Base-by-base conservation (phyloP, 2,797 vertebrate genomes). In the Podarcis lilfordi region DNA sequence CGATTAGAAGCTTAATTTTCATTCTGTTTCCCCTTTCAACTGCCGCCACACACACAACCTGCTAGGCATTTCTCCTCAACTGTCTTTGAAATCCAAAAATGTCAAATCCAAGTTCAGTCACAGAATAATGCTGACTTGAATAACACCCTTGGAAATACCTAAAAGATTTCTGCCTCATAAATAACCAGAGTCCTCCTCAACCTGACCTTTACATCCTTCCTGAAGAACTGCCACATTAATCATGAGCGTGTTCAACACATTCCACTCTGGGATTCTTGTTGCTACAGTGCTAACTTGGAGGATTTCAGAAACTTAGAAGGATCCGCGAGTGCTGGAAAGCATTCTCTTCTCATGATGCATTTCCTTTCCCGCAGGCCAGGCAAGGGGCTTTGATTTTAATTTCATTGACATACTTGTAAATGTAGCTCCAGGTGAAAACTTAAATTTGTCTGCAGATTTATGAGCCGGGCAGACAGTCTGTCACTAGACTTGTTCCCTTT, bases 391-490 rank as follows among this genome's bases (percentile, higher is more conserved):
- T 91, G 91, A 94, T 92, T 92, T 92, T 94, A 92, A 90, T 91
- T 94, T 95, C 92, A 92, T 3, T 93, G 89, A 93, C 95, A 93
- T 71, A 74, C 86, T 94, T 50, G 91, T 89, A 94, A 96, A 96
- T 89, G 89, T 55, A 0, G 13, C 93, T 94, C 71, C 87, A 72
- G 92, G 93, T 87, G 93, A 93, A 92, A 96, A 91, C 88, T 92
- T 89, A 96, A 95, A 94, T 93, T 84, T 93, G 85, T 91, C 89
- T 91, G 92, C 92, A 95, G 90, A 94, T 95, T 96, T 96, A 95
- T 91, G 92, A 96, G 93, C 66, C 87, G 93, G 92, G 91, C 89
- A 96, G 95, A 93, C 84, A 92, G 94, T 95, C 95, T 92, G 89
- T 91, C 89, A 92, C 86, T 91, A 89, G 78, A 91, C 95, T 92